These are phyloP conservation scores for Mythimna albipuncta DNA, from an alignment of 2,888 invertebrate genomes.

Conservation along the genomic window DNA sequence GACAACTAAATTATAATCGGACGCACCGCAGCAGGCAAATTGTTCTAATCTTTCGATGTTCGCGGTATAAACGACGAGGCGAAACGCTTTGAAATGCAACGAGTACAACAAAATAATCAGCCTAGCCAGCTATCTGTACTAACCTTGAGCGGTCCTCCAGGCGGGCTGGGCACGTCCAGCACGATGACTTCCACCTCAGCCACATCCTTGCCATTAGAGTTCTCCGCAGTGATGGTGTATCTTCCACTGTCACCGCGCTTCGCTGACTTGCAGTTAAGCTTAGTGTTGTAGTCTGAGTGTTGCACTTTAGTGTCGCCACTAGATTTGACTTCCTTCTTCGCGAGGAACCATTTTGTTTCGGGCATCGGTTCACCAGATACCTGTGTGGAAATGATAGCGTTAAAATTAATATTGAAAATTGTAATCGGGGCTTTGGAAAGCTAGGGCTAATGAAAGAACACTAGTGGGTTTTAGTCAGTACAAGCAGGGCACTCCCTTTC, in stretches of 20 bases:
- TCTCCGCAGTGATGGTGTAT: constrained; percentile 97
- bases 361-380: constrained; percentile 98
- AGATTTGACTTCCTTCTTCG: constrained; percentile 94
- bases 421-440: too few relatives aligned
- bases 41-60: too few relatives aligned
- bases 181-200: constrained; percentile 98
- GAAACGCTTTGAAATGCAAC: too few relatives aligned
- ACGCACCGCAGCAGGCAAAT: too few relatives aligned
- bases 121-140: constrained; percentile 8
- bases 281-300: constrained; percentile 96
- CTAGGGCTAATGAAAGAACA: too few relatives aligned
- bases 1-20: too few relatives aligned
- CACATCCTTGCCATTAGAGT: constrained; percentile 97
- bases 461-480: too few relatives aligned
- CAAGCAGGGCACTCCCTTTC: too few relatives aligned
- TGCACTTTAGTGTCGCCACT: constrained; percentile 94
- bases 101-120: too few relatives aligned
- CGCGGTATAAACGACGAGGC: too few relatives aligned
- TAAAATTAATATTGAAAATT: background rate
- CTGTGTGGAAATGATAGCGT: constrained; percentile 62
- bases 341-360: constrained; percentile 97
- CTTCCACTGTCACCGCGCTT: constrained; percentile 97
- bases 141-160: constrained; percentile 97
- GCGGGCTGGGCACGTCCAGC: constrained; percentile 96
- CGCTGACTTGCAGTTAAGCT: constrained; percentile 94